Base-by-base conservation (phyloP, 2,888 invertebrate genomes). In the Hypolimnas misippus region DNA sequence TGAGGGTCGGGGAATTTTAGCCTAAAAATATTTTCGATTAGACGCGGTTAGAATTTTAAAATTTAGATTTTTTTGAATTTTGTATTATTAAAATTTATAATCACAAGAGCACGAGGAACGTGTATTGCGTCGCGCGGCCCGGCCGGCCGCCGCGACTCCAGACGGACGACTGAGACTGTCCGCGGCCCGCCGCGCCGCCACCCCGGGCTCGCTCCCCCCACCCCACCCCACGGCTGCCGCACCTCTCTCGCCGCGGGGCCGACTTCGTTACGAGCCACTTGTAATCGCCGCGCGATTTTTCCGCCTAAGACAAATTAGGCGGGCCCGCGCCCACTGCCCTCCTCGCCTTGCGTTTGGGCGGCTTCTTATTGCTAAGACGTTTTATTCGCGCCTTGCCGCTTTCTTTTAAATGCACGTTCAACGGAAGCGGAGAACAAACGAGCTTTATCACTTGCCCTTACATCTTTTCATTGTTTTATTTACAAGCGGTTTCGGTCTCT, bases 81-180 rank as follows among this genome's bases (percentile, higher is more conserved):
- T 83, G 79, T 81, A 78, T 82, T 84, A 83, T 86, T 89, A 81
- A 86, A 86, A 86, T 90, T 88, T 89, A 88, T 84, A 86, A 92
- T 92, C 92, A 92, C 92, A 92, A 92, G 87, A 85, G 89, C 91
- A 89, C 92, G 92, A 92, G 92, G 92, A 92, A 92, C 92, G 91
- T 87, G 87, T 87, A 87, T 86, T 87, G 78, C 84, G 89, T 78
- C 91, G 90, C 90, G 89, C 89, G 89, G 91, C 87, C 89, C 90
- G 89, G 84, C 85, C 89, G 89, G 91, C 90, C 91, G 88, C 86
- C 87, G 89, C 91, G 91, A 91, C 91, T 89, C 81, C 89, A 92
- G 91, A 92, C 91, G 91, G 91, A 88, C 90, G 87, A 92, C 91
- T 92, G 91, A 91, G 89, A 78, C 73, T 80, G 82, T 79, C 81